Percentiles rank a stretch among this genome's conserved stretches.
These are phyloP conservation scores for Clarias macrocephalus DNA, from an alignment of 2,113 vertebrate genomes.

Conservation along the genomic window DNA sequence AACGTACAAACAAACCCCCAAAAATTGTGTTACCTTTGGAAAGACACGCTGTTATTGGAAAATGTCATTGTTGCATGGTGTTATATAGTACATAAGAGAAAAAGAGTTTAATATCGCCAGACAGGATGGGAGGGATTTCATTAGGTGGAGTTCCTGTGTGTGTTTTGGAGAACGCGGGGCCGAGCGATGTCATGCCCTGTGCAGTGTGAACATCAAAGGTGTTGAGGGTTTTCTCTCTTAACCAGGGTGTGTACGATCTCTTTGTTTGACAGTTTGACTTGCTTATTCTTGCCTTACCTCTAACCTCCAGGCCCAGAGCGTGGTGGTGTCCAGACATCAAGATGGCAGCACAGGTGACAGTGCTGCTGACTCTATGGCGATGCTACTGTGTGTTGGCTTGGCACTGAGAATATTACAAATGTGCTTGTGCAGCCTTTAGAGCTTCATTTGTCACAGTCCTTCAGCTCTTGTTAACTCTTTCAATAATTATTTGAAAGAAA, in stretches of 20 bases:
- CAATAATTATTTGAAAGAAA: not conserved
- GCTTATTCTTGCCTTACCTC: conserved; percentile 58
- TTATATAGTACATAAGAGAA: not conserved
- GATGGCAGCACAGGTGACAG: conserved; percentile 78
- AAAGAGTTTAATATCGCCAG: not conserved
- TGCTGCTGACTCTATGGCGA: conserved; percentile 64
- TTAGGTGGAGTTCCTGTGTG: conserved; percentile 2
- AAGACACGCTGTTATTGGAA: not conserved
- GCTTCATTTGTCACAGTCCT: conserved; percentile 61
- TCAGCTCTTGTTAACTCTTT: conserved; percentile 23
- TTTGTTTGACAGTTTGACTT: conserved; percentile 49
- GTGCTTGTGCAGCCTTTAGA: conserved; percentile 50
- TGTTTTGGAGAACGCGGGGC: not conserved
- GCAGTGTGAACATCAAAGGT: not conserved
- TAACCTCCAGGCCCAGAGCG: conserved; percentile 70
- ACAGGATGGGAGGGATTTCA: conserved; percentile 3
- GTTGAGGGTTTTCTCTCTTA: not conserved
- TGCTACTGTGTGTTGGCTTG: conserved; percentile 40
- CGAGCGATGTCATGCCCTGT: not conserved
- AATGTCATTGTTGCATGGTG: not conserved
- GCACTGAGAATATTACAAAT: conserved; percentile 16
- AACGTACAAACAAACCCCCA: not conserved
- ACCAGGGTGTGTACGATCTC: not conserved
- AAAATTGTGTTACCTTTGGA: too few relatives aligned
- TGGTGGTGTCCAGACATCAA: conserved; percentile 71